Conservation (phyloP, 2,113 vertebrate genomes). For the Microcebus griseorufus region DNA sequence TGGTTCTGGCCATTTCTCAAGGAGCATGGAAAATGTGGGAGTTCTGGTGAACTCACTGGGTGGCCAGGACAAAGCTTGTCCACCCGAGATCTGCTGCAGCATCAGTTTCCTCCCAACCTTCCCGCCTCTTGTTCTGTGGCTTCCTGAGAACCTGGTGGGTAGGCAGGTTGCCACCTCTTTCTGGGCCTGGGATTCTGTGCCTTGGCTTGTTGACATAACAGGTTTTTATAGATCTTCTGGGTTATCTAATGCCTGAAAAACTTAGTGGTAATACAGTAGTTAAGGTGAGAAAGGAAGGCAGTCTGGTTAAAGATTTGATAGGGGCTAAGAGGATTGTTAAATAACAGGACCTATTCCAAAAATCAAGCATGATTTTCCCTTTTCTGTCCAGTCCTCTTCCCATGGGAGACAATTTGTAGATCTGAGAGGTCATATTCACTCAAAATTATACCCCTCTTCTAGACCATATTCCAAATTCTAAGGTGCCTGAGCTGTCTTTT, state of each 20-base stretch:
- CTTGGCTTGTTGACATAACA: not conserved
- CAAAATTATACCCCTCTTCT: not conserved
- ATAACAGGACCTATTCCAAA: not conserved
- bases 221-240: not conserved
- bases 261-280: not conserved
- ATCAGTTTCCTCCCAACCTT: not conserved
- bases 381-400: not conserved
- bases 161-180: not conserved
- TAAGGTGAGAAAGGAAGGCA: not conserved
- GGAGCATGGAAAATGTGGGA: not conserved
- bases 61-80: not conserved
- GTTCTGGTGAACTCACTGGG: not conserved
- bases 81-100: not conserved
- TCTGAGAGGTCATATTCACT: not conserved
- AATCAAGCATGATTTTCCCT: accelerated
- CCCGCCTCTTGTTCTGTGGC: not conserved
- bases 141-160: not conserved
- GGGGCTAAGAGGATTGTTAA: not conserved
- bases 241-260: not conserved
- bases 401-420: not conserved
- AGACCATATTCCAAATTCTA: not conserved
- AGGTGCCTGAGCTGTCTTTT: not conserved
- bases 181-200: not conserved
- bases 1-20: not conserved
- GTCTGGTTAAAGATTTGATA: not conserved